Evolutionary conservation across 2,888 invertebrate genomes (phyloP), one percentile per base, ranked within the genome.

Genomic region (Tachystola acroxantha): DNA sequence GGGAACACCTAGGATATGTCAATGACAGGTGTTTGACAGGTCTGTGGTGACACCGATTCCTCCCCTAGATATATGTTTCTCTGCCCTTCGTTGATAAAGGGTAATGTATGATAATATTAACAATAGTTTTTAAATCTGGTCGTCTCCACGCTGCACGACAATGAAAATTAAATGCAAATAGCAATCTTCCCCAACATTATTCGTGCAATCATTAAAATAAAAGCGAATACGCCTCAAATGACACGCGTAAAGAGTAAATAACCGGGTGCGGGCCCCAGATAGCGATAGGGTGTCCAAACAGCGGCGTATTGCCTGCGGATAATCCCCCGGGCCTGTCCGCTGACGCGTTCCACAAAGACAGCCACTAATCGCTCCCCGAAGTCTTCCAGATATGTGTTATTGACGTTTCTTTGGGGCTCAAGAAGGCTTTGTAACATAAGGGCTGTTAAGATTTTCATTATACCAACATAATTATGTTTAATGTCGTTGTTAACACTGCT

Each of bases 231-330:
- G 19, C 3, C 10, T 19, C 7, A 29, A 36, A 36, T 31, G 31
- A 36, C 26, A 31, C 26, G 36, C 33, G 19, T 33, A 30, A 50
- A 52, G 46, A 50, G 57, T 64, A 69, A 71, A 71, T 70, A 72
- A 55, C 47, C 45, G 60, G 46, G 57, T 64, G 62, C 40, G 57
- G 40, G 48, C 30, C 41, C 31, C 44, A 50, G 64, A 69, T 65
- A 66, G 55, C 62, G 65, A 62, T 62, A 52, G 54, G 58, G 55
- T 64, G 63, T 59, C 49, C 64, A 67, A 67, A 72, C 66, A 67
- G 48, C 45, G 53, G 57, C 53, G 48, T 65, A 66, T 70, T 66
- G 64, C 65, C 57, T 47, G 47, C 49, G 59, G 65, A 61, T 73
- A 70, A 72, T 73, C 72, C 71, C 46, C 40, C 35, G 29, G 28